These are phyloP conservation scores for Montipora sp. DNA, from an alignment of 64 coral and sea anemone genomes.

Conservation along the genomic window DNA sequence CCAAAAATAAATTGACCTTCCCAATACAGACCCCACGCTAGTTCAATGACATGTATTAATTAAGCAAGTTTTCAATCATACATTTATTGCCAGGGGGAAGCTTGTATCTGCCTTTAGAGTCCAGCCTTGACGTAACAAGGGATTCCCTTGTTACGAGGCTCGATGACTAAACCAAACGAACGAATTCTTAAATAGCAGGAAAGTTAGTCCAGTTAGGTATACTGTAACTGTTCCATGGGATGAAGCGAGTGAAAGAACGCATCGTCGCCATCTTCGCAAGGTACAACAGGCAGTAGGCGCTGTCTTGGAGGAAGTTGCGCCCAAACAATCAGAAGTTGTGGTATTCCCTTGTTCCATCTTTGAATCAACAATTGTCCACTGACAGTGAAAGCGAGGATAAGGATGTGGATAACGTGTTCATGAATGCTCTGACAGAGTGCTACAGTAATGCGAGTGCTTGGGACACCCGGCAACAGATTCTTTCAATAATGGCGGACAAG, in stretches of 20 bases:
- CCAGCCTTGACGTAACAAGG: too few species aligned
- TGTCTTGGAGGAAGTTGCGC: conserved; percentile 76
- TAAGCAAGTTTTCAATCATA: too few species aligned
- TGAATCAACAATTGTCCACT: conserved; percentile 30
- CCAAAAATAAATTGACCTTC: too few species aligned
- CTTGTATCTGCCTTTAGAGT: too few species aligned
- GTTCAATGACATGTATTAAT: too few species aligned
- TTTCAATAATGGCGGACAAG: conserved; percentile 71
- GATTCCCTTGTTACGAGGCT: too few species aligned
- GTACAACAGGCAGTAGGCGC: conserved; percentile 70
- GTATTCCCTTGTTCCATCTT: conserved; percentile 47
- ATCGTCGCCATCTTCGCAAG: conserved; percentile 71
- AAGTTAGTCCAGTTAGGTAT: conserved; percentile 78
- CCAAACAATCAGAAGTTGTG: conserved; percentile 58
- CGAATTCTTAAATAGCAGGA: conserved; percentile 59
- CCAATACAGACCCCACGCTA: too few species aligned
- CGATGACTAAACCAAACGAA: too few species aligned
- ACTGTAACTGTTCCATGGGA: conserved; percentile 53
- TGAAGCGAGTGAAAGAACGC: conserved; percentile 57
- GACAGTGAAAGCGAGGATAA: conserved; percentile 19
- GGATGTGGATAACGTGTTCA: conserved; percentile 47
- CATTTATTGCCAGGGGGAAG: too few species aligned
- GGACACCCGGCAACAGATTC: conserved; percentile 57
- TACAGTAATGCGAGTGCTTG: conserved; percentile 55
- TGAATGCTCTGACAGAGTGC: conserved; percentile 67